Conservation (phyloP, 2,797 vertebrate genomes). For the Muraenolepis orangiensis region DNA sequence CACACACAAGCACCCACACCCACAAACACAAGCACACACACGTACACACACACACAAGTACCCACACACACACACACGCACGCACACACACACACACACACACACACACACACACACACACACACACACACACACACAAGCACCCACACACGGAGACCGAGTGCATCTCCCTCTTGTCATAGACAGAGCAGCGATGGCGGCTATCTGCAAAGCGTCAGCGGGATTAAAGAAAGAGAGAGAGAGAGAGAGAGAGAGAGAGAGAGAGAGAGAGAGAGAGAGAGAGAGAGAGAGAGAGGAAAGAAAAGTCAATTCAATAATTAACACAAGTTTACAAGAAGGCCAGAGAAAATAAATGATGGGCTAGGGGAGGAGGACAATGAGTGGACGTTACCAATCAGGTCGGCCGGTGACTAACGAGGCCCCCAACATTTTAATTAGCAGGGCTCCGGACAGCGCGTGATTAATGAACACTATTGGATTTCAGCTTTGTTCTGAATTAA, state of each 20-base stretch:
- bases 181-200: constrained; percentile 40
- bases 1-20: too few relatives aligned
- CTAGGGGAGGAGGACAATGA: constrained; percentile 77
- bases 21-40: too few relatives aligned
- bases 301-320: constrained; percentile 79
- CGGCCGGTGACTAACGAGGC: constrained; percentile 82
- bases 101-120: too few relatives aligned
- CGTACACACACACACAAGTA: too few relatives aligned
- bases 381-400: constrained; percentile 84
- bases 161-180: background rate
- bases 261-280: constrained; percentile 50
- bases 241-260: constrained; percentile 65
- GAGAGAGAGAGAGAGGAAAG: constrained; percentile 65
- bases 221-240: constrained; percentile 46
- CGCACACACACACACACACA: too few relatives aligned
- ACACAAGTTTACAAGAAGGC: constrained; percentile 80
- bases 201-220: constrained; percentile 68
- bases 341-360: constrained; percentile 82
- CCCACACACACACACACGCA: too few relatives aligned
- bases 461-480: constrained; percentile 86
- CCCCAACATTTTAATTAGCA: constrained; percentile 84
- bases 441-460: constrained; percentile 76
- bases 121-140: too few relatives aligned
- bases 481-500: constrained; percentile 82
- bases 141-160: background rate